phyloP scores from a whole-genome alignment of 2,113 vertebrate genomes.

The Cololabis saira region DNA sequence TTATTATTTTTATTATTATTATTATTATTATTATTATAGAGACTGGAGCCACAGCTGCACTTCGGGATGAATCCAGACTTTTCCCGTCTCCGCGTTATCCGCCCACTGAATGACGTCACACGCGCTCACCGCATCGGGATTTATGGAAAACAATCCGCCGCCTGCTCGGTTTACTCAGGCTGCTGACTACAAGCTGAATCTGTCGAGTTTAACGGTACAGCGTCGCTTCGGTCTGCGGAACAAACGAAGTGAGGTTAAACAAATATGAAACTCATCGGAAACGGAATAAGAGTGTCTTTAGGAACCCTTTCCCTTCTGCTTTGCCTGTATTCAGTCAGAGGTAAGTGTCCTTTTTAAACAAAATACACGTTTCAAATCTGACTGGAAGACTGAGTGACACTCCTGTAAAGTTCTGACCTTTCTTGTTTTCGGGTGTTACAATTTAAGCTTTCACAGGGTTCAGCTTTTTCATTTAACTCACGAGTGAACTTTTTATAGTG shows the following conservation, averaged over 20 bases:
- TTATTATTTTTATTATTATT: no score
- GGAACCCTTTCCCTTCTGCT: constrained; percentile 40
- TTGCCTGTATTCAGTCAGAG: constrained; percentile 59
- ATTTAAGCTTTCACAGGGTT: no score
- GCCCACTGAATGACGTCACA: constrained; percentile 42
- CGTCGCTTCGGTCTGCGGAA: background rate
- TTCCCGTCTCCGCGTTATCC: constrained; percentile 7
- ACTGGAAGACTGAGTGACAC: background rate
- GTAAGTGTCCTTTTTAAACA: constrained; percentile 54
- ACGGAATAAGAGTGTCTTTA: constrained; percentile 13
- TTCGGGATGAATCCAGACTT: no score
- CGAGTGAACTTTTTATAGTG: no score
- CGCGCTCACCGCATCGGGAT: constrained; percentile 15
- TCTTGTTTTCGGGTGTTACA: constrained; percentile 3
- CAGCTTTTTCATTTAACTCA: no score
- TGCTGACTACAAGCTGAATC: constrained; percentile 15
- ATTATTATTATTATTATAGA: no score
- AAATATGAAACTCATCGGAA: constrained; percentile 58
- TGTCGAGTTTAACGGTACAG: background rate
- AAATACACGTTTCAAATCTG: constrained; percentile 1
- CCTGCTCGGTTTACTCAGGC: background rate
- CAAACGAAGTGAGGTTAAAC: constrained; percentile 7
- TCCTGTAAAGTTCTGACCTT: background rate
- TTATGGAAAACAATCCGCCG: constrained; percentile 29
- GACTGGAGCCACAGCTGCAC: no score